phyloP scores from a whole-genome alignment of 2,113 vertebrate species.

The Sinosuthora webbiana region DNA sequence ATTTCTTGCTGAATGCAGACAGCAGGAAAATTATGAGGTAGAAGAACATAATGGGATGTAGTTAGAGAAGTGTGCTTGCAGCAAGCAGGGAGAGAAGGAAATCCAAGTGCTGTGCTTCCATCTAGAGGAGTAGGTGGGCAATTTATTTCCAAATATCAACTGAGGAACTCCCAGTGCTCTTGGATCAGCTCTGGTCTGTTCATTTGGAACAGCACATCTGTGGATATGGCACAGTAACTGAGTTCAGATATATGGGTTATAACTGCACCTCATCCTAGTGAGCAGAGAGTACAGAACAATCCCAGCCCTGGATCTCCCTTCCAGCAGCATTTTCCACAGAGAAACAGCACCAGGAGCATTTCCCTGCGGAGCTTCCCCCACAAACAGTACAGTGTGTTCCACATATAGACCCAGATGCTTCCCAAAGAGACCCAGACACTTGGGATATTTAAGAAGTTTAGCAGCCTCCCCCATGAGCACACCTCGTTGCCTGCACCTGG shows the following conservation, averaged over 20 bases:
- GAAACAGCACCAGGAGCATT: neutral
- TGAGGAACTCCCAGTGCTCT: neutral
- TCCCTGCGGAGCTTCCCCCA: neutral
- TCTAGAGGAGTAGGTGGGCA: slow-evolving; percentile 40
- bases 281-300: neutral
- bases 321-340: neutral
- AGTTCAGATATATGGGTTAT: accelerated
- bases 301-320: neutral
- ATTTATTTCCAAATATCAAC: neutral
- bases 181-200: neutral
- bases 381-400: neutral
- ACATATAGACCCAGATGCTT: neutral
- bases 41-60: accelerated
- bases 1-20: neutral
- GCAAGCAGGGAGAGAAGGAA: neutral
- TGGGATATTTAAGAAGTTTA: neutral
- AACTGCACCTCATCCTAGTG: neutral
- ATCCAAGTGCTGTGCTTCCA: slow-evolving; percentile 49
- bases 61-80: neutral
- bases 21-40: neutral
- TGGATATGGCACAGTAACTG: neutral
- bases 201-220: neutral
- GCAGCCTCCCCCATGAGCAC: neutral
- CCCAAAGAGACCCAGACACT: neutral
- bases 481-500: neutral